Evolutionary conservation across 1,140 invertebrate genomes (phyloP), one percentile per base, ranked within the genome.

Genomic region (Conopomorpha cramerella): DNA sequence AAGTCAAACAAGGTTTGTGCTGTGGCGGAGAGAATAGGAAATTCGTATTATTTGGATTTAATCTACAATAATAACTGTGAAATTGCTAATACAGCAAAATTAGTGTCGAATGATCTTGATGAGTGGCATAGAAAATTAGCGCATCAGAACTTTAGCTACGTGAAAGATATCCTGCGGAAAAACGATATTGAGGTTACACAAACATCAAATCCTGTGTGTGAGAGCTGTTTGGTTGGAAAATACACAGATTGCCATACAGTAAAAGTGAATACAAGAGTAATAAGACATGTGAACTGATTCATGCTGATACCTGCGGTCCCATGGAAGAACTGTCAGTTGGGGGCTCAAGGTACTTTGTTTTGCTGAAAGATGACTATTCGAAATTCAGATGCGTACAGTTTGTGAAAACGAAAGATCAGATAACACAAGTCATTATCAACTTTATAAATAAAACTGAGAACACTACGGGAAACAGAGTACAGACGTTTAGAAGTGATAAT

Each of bases 401-500:
- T 45, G 17, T 79, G 1, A 58, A 58, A 49, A 11, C 30, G 1
- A 81, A 78, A 46, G 36, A 52, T 36, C 55, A 79, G 33, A 49
- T 59, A 1, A 39, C 36, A 14, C 31, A 49, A 4, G 37, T 32
- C 27, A 34, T 76, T 28, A 46, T 51, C 19, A 34, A 51, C 8
- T 73, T 49, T 34, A 34, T 70, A 8, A 35, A 23, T 16, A 42
- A 46, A 19, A 44, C 43, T 4, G 46, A 67, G 39, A 55, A 40
- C 15, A 39, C 59, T 32, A 60, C 51, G 15, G 37, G 41, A 16
- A 47, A 50, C 30, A 52, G 43, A 36, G 37, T 77, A 2, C 49
- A 56, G 37, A 33, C 15, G 1, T 36, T 81, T 2, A 40, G 58
- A 34, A 57, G 55, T 7, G 77, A 81, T 33, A 77, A 74, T 49